Conservation (phyloP, 2,888 invertebrate species). For the Noctua pronuba region DNA sequence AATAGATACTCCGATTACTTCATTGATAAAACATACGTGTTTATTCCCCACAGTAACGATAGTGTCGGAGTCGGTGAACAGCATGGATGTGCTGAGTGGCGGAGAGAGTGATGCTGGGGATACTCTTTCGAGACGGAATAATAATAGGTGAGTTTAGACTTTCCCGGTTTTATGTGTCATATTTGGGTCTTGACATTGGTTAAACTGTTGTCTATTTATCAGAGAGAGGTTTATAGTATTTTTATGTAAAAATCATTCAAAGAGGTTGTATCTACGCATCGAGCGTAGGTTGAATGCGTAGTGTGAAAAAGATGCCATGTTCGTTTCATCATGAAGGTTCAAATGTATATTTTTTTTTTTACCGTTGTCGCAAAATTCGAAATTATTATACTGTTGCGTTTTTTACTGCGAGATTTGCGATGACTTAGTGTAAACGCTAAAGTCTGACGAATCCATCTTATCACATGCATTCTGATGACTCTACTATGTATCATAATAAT, state of each 20-base stretch:
- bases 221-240: too few relatives aligned
- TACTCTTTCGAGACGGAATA: slow-evolving; percentile 85
- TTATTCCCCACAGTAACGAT: slow-evolving; percentile 76
- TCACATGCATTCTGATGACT: slow-evolving; percentile 4
- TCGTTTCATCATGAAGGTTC: neutral
- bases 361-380: neutral
- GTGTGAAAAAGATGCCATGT: neutral
- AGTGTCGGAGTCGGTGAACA: slow-evolving; percentile 86
- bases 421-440: neutral
- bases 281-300: neutral
- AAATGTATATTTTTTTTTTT: neutral
- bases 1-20: slow-evolving; percentile 23
- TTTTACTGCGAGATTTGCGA: neutral
- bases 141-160: slow-evolving; percentile 81
- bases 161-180: neutral
- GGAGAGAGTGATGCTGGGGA: slow-evolving; percentile 88
- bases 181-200: neutral
- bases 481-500: slow-evolving; percentile 3
- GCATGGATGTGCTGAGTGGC: slow-evolving; percentile 88
- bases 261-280: too few relatives aligned
- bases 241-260: neutral
- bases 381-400: neutral
- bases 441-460: neutral
- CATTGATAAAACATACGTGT: slow-evolving; percentile 15
- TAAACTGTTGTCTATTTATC: neutral